Percentiles rank a stretch among this genome's conserved stretches.
phyloP scores from a whole-genome alignment of 2,113 vertebrate species.

The Jaculus jaculus region DNA sequence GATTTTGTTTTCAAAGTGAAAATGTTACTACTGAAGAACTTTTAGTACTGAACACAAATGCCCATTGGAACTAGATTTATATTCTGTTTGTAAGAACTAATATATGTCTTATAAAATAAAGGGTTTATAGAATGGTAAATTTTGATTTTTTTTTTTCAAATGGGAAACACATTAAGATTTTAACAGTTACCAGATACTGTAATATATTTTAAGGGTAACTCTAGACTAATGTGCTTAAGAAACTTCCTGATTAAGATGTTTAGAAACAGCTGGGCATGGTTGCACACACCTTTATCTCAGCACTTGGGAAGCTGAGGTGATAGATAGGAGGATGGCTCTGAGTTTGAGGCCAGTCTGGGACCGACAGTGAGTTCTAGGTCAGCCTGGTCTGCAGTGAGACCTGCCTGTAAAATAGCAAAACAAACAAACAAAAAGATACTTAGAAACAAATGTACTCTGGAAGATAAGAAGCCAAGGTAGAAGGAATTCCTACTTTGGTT shows the following conservation, averaged over 20 bases:
- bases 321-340: no score
- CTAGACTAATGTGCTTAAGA: not conserved
- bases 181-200: constrained; percentile 6
- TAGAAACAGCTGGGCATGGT: no score
- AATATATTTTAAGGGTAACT: constrained; percentile 36
- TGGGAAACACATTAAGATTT: constrained; percentile 2
- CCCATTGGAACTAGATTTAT: constrained; percentile 3
- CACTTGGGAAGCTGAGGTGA: no score
- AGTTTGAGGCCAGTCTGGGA: no score
- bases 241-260: not conserved
- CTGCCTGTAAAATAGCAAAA: not conserved
- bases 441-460: not conserved
- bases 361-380: no score
- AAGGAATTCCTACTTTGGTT: not conserved
- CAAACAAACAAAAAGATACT: constrained; percentile 10
- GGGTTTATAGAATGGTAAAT: constrained; percentile 5
- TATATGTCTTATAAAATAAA: not conserved
- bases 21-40: constrained; percentile 1
- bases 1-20: constrained; percentile 40
- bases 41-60: constrained; percentile 30
- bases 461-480: not conserved
- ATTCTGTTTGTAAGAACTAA: constrained; percentile 34
- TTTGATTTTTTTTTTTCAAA: not conserved
- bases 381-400: no score
- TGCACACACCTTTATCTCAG: no score